Percentiles rank a stretch among this genome's conserved stretches.
Conservation (phyloP, 2,888 invertebrate species). For the Stictocephala bisonia region DNA sequence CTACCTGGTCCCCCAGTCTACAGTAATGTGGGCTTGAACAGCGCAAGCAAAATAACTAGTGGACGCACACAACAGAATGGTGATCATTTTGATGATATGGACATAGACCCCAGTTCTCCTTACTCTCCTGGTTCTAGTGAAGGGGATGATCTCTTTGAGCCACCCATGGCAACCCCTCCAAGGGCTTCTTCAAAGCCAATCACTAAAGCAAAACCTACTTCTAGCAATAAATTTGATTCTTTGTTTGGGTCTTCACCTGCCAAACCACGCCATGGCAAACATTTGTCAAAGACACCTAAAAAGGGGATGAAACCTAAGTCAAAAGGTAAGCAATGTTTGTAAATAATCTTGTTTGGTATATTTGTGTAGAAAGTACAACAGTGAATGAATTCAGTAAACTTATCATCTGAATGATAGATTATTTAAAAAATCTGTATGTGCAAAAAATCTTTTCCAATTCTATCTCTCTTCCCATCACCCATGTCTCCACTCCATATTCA, state of each 20-base stretch:
- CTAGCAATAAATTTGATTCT: constrained; percentile 70
- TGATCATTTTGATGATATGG: constrained; percentile 47
- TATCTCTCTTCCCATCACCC: too few relatives aligned
- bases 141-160: constrained; percentile 88
- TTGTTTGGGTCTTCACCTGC: constrained; percentile 68
- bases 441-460: too few relatives aligned
- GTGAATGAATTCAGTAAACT: too few relatives aligned
- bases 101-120: constrained; percentile 69
- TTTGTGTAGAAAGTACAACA: too few relatives aligned
- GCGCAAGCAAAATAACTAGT: constrained; percentile 61
- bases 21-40: constrained; percentile 39
- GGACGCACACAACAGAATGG: constrained; percentile 47
- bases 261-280: constrained; percentile 33
- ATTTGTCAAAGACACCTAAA: constrained; percentile 27
- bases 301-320: constrained; percentile 36
- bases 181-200: constrained; percentile 45
- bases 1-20: constrained; percentile 42
- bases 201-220: constrained; percentile 38
- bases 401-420: too few relatives aligned
- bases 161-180: constrained; percentile 67
- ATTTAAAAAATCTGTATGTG: too few relatives aligned
- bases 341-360: too few relatives aligned
- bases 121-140: constrained; percentile 92
- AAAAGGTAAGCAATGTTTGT: constrained; percentile 36
- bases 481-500: too few relatives aligned